Base-by-base conservation (phyloP, 2,888 invertebrate species). In the Metellina segmentata region DNA sequence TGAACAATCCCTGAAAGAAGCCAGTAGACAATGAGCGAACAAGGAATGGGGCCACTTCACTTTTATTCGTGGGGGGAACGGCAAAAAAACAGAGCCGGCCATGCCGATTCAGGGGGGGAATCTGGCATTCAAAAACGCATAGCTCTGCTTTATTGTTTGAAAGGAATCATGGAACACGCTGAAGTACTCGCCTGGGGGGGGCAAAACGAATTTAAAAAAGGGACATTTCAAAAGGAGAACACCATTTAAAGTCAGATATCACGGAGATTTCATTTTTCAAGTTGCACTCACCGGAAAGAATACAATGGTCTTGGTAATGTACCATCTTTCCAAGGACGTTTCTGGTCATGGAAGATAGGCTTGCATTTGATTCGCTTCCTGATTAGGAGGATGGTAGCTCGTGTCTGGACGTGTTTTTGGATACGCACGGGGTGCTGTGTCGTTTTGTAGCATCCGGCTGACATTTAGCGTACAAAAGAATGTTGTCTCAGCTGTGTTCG, bases 181-280 rank as follows among this genome's bases (percentile, higher is more conserved):
- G 34, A 34, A 16, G 61, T 61, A 16, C 16, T 8, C 61, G 61
- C 61, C 61, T 16, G 13, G 61, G 61, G 61, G 61, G 61, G 16
- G 61, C 13, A 34, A 34, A 61, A 8, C 6, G 61, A 16, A 61
- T 61, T 61, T 61, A 16, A 61, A 61, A 61, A 61, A 61, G 61
- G 61, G 34, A 34, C 34, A 34, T 61, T 61, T 16, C 13, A 61
- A 16, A 61, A 61, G 11, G 61, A 16, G 61, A 16, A 16, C 16
- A 61, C 61, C 61, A 16, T 61, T 61, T 61, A 61, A 16, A 61
- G 61, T 74, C 74, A 20, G 34, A 74, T 48, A 34, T 74, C 11
- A 20, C 48, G 34, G 48, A 74, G 48, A 74, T 74, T 74, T 74
- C 74, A 74, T 74, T 74, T 74, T 74, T 74, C 74, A 20, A 74